Percentiles rank a stretch among this genome's conserved stretches.
Conservation (phyloP, 2,113 vertebrate species). For the Acrocephalus kingi region DNA sequence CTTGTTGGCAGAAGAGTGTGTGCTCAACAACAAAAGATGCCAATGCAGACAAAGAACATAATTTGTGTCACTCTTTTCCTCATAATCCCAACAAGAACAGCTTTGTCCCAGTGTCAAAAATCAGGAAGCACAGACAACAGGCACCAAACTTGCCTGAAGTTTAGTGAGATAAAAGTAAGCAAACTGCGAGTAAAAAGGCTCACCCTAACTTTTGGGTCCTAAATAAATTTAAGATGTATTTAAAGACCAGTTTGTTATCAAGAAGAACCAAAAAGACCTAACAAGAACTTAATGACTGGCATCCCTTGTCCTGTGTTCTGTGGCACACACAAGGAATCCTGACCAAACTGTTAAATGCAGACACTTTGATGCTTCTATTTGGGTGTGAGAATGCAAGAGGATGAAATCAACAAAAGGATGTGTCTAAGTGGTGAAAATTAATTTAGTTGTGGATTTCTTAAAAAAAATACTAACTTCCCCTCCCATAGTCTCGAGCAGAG, state of each 20-base stretch:
- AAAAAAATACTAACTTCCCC: background rate
- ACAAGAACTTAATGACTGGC: background rate
- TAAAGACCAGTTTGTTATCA: background rate
- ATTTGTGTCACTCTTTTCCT: background rate
- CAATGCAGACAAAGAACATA: background rate
- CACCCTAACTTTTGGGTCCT: background rate
- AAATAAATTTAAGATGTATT: background rate
- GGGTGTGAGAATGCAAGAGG: rapidly evolving
- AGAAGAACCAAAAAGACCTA: background rate
- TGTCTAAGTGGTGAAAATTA: background rate
- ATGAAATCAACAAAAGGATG: background rate
- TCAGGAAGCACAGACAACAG: background rate
- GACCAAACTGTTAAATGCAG: background rate
- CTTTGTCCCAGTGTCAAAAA: background rate
- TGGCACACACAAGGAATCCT: background rate
- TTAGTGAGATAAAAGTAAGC: background rate
- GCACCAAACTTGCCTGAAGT: background rate
- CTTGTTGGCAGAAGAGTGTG: background rate
- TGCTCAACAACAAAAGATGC: background rate
- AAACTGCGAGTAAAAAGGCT: background rate
- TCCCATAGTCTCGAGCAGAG: background rate
- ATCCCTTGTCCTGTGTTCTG: background rate
- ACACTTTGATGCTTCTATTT: background rate
- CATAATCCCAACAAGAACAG: background rate
- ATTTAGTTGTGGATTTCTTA: background rate